Evolutionary conservation across 2,113 vertebrate genomes (phyloP).

Genomic region (Hemicordylus capensis): DNA sequence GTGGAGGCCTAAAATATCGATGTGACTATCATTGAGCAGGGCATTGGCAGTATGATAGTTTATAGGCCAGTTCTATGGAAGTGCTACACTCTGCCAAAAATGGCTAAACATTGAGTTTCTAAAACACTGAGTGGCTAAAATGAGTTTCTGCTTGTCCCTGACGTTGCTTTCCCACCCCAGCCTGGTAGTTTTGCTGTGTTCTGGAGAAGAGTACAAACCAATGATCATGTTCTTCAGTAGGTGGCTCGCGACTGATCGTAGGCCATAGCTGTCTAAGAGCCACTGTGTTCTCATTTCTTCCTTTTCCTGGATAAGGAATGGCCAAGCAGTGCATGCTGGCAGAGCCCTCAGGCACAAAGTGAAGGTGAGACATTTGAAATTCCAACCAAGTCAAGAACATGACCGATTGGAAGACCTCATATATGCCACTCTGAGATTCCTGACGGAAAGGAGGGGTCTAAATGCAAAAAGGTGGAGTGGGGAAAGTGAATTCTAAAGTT

Average conservation of each 20-base stretch:
- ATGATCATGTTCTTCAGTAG: not conserved
- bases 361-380: not conserved
- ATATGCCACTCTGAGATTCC: not conserved
- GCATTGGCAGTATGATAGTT: slow-evolving; percentile 23
- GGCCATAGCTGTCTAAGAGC: not conserved
- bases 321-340: not conserved
- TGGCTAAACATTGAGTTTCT: not conserved
- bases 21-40: slow-evolving; percentile 16
- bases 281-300: not conserved
- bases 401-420: not conserved
- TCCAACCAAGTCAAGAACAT: not conserved
- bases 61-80: not conserved
- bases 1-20: not conserved
- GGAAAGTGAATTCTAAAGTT: not conserved
- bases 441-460: not conserved
- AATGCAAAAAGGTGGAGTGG: no score
- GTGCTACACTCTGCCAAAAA: not conserved
- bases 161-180: not conserved
- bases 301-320: not conserved
- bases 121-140: no score
- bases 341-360: not conserved
- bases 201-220: not conserved
- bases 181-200: not conserved
- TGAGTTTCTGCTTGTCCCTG: not conserved
- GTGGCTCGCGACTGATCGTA: not conserved